Percentiles rank a stretch among this genome's conserved stretches.
Conservation (phyloP, 2,888 invertebrate genomes). For the Eristalinus aeneus region DNA sequence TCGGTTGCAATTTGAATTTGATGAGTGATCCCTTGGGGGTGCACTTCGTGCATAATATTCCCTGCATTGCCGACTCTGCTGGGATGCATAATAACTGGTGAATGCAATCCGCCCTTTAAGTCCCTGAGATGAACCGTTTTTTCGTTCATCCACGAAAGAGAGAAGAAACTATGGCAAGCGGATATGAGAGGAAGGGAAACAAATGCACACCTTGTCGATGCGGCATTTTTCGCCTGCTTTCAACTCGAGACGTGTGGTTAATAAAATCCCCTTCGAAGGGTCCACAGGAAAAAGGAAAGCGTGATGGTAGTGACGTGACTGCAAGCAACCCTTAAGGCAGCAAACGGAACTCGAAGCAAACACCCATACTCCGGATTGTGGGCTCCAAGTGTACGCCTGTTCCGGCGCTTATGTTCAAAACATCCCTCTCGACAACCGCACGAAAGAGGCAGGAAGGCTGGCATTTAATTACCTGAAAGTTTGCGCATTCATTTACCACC, state of each 20-base stretch:
- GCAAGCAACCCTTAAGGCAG: conserved; percentile 44
- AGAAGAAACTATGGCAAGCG: background rate
- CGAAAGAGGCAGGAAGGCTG: background rate
- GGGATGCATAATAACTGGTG: conserved; percentile 62
- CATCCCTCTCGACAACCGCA: background rate
- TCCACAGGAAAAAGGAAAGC: conserved; percentile 9
- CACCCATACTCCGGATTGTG: conserved; percentile 8
- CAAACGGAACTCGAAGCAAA: background rate
- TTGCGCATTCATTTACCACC: conserved; percentile 31
- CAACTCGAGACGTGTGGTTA: conserved; percentile 29
- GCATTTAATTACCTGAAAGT: conserved; percentile 63
- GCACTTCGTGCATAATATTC: conserved; percentile 61
- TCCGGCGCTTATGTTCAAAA: conserved; percentile 15
- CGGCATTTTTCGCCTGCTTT: conserved; percentile 44
- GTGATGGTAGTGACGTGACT: conserved; percentile 29
- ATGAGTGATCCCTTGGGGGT: conserved; percentile 43
- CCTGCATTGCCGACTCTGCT: conserved; percentile 25
- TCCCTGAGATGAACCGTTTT: conserved; percentile 10
- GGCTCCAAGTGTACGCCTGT: conserved; percentile 1
- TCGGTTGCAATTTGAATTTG: conserved; percentile 35
- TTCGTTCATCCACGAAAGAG: background rate
- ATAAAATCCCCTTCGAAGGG: conserved; percentile 4
- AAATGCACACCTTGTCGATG: conserved; percentile 47
- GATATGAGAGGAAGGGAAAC: background rate
- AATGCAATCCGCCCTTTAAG: conserved; percentile 34